phyloP scores from a whole-genome alignment of 1,140 invertebrate species.

The Procambarus virginalis region DNA sequence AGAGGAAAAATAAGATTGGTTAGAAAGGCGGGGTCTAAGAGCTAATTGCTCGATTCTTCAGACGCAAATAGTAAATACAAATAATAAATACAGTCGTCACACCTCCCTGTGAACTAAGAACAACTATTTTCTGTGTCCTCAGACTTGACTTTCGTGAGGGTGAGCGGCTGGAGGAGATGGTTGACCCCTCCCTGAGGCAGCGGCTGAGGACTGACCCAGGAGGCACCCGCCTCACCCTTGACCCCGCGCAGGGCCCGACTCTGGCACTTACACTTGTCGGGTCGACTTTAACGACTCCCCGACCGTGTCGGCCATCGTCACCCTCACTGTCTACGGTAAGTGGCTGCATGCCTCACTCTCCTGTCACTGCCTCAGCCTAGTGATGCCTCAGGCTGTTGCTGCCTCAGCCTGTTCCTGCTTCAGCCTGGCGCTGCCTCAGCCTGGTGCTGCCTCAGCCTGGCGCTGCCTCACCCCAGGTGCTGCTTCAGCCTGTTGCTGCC shows the following conservation, averaged over 20 bases:
- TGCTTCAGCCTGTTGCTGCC: no score
- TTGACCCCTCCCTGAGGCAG: slow-evolving; percentile 5
- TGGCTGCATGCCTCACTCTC: background rate
- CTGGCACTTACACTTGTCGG: slow-evolving; percentile 44
- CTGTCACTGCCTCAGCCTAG: no score
- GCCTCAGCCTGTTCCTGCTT: no score
- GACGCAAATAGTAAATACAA: background rate
- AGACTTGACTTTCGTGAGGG: slow-evolving; percentile 53
- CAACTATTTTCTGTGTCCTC: background rate
- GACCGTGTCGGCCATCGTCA: slow-evolving; percentile 41
- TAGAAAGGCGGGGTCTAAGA: background rate
- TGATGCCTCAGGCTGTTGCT: no score
- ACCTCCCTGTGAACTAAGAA: background rate
- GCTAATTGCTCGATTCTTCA: no score
- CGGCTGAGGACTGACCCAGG: slow-evolving; percentile 11
- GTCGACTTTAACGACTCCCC: slow-evolving; percentile 47
- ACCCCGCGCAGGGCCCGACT: slow-evolving; percentile 22
- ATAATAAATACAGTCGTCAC: background rate
- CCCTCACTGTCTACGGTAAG: slow-evolving; percentile 49
- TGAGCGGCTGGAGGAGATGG: slow-evolving; percentile 26
- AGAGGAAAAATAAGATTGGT: background rate
- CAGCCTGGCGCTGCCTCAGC: no score
- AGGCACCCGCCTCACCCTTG: slow-evolving; percentile 24
- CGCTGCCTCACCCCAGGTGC: no score
- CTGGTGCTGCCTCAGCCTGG: no score